Conservation (phyloP, 2,797 vertebrate species). For the Rhinogobio ventralis region DNA sequence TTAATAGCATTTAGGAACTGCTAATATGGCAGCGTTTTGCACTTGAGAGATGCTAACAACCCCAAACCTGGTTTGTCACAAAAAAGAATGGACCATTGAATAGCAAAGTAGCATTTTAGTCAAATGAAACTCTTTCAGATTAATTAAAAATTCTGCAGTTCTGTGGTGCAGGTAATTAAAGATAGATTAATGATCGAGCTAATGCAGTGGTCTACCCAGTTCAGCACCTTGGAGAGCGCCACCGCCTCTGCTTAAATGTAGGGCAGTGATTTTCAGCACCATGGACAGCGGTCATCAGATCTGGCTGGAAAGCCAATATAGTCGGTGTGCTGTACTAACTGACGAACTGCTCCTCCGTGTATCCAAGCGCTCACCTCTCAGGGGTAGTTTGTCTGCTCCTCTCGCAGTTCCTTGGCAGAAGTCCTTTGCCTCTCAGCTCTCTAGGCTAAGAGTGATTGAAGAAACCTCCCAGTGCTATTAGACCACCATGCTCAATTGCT, state of each 20-base stretch:
- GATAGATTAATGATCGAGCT: constrained; percentile 67
- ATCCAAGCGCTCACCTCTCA: constrained; percentile 51
- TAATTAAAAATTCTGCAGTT: constrained; percentile 64
- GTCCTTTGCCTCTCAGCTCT: constrained; percentile 43
- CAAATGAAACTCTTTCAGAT: constrained; percentile 66
- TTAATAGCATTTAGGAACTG: constrained; percentile 72
- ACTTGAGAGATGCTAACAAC: constrained; percentile 67
- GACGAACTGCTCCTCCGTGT: constrained; percentile 48
- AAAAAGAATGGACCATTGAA: constrained; percentile 43
- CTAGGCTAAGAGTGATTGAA: constrained; percentile 45
- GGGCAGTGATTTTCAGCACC: constrained; percentile 30
- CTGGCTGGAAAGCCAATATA: constrained; percentile 47
- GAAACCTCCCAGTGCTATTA: constrained; percentile 50
- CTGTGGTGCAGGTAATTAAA: constrained; percentile 71
- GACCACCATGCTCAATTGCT: constrained; percentile 39
- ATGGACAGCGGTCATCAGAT: constrained; percentile 28
- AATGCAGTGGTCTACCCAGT: constrained; percentile 47
- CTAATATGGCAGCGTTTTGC: constrained; percentile 69
- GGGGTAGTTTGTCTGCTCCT: constrained; percentile 48
- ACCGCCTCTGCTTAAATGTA: background rate
- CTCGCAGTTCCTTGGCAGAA: constrained; percentile 44
- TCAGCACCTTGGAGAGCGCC: constrained; percentile 37
- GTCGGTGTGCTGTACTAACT: constrained; percentile 45
- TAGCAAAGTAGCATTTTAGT: constrained; percentile 52
- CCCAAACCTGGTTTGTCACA: constrained; percentile 53